Evolutionary conservation across 2,888 invertebrate species (phyloP), one percentile per base, ranked within the genome.

Genomic region (Dascillus cervinus): DNA sequence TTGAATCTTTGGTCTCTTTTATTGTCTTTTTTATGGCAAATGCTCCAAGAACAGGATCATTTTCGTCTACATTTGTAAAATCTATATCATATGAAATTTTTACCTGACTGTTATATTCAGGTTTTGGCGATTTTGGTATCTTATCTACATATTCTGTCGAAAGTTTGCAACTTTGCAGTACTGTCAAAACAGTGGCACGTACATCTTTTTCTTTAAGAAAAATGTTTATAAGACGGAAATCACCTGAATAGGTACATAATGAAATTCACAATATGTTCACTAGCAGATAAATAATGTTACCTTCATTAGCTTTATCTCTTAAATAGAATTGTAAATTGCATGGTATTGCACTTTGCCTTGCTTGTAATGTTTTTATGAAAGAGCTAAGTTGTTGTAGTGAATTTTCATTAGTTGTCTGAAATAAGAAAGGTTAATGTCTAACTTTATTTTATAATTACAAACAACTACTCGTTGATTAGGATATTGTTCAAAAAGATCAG

Each of bases 401-500:
- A 53, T 86, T 79, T 65, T 95, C 94, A 72, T 95, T 95, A 1
- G 82, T 79, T 44, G 76, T 77, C 82, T 92, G 64, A 36, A 39
- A 34, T 4, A 34, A 29, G 37, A 33, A 24, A 11, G 13, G 10
- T 13, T 14, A 12, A n/a, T n/a, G n/a, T n/a, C n/a, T n/a, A n/a
- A n/a, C n/a, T 8, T 8, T 19, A 4, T 21, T 10, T 2, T 11
- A 26, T 26, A 9, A 30, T 11, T 21, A 53, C 65, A n/a, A n/a
- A n/a, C n/a, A n/a, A n/a, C 67, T 70, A 89, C 90, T 64, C 87
- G 76, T 69, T 94, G 88, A 56, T 77, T 78, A 17, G 95, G 95
- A 71, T 84, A 81, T 65, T 85, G 82, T 30, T 90, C 90, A 71
- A 95, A 95, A 24, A 95, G 72, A 69, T 95, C 95, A 6, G 95